These are phyloP conservation scores for Glandiceps talaboti DNA, from an alignment of 53 echinoderm and acorn worm genomes.

Conservation along the genomic window DNA sequence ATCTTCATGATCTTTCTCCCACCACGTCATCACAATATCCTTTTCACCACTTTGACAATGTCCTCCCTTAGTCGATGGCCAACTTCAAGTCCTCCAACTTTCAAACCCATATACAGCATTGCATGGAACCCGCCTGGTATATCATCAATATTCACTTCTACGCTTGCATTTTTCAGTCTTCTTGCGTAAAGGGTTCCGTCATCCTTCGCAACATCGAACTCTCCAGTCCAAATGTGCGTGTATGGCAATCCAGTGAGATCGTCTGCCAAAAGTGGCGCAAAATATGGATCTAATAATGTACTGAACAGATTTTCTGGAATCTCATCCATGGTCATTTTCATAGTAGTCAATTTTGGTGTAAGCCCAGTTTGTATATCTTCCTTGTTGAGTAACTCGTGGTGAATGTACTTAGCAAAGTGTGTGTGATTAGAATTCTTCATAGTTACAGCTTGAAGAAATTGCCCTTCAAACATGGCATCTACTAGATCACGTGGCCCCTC, in stretches of 20 bases:
- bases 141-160: constrained; percentile 27
- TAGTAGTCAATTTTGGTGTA: constrained; percentile 44
- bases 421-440: too few relatives aligned
- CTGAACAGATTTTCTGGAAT: constrained; percentile 38
- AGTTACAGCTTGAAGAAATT: too few relatives aligned
- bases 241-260: constrained; percentile 26
- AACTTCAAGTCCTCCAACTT: background rate
- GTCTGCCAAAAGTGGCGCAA: constrained; percentile 55
- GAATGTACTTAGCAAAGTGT: constrained; percentile 34
- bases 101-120: background rate
- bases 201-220: constrained; percentile 58
- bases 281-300: constrained; percentile 31
- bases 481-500: background rate
- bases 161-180: constrained; percentile 53
- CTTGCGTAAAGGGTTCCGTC: constrained; percentile 74
- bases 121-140: constrained; percentile 15
- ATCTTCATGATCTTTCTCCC: too few relatives aligned
- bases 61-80: background rate
- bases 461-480: background rate
- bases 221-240: constrained; percentile 57
- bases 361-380: constrained; percentile 10
- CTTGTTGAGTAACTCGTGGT: constrained; percentile 50
- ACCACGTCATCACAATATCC: too few relatives aligned
- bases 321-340: constrained; percentile 20
- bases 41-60: background rate